Evolutionary conservation across 2,888 invertebrate genomes (phyloP).

Genomic region (Heterodera filipjevi): DNA sequence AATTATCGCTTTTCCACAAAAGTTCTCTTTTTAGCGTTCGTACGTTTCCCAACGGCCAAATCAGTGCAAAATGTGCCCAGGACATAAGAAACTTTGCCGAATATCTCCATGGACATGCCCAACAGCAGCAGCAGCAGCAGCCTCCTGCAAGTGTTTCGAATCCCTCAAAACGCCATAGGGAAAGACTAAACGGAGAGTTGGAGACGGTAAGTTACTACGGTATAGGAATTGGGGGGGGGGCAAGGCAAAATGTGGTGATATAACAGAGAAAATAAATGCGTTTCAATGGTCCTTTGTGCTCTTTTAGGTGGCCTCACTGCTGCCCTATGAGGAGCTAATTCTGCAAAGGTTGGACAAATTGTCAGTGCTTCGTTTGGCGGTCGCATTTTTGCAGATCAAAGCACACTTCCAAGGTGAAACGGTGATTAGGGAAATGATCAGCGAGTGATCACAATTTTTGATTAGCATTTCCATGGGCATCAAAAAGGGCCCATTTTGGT

Average conservation of each 20-base stretch:
- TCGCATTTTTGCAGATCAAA: slow-evolving; percentile 96
- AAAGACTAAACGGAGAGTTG: slow-evolving; percentile 96
- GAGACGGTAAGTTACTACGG: slow-evolving; percentile 75
- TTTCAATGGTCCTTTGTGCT: neutral
- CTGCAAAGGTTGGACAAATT: slow-evolving; percentile 88
- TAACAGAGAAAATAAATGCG: neutral
- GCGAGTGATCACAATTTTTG: neutral
- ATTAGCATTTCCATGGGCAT: too few relatives aligned
- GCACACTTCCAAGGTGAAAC: slow-evolving; percentile 96
- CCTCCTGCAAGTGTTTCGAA: slow-evolving; percentile 69
- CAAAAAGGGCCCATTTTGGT: too few relatives aligned
- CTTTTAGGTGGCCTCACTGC: slow-evolving; percentile 72
- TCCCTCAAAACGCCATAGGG: slow-evolving; percentile 96
- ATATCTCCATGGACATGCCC: neutral
- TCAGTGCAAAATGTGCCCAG: neutral
- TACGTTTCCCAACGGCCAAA: neutral
- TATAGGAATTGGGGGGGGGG: neutral
- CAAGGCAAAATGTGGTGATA: too few relatives aligned
- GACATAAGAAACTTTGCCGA: neutral
- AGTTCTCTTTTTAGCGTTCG: neutral
- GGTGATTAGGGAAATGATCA: neutral
- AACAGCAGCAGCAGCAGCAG: slow-evolving; percentile 8
- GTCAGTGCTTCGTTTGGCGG: slow-evolving; percentile 93
- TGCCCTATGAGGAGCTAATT: slow-evolving; percentile 71
- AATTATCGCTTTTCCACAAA: neutral